These are phyloP conservation scores for Sycobia sp. DNA, from an alignment of 1,140 invertebrate genomes.

Conservation along the genomic window DNA sequence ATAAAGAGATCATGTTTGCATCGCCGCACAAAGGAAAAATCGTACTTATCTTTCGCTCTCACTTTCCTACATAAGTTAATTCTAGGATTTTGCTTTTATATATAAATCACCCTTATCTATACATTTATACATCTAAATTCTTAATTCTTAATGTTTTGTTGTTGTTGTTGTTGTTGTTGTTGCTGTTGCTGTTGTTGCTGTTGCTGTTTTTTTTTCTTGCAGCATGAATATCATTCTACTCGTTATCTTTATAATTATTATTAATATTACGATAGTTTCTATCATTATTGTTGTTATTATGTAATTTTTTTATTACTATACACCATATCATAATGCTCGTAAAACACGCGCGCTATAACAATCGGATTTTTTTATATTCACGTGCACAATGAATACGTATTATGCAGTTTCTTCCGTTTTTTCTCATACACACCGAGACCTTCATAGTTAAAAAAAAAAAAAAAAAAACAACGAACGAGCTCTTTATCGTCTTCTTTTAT, in stretches of 20 bases:
- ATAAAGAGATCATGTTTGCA: conserved; percentile 30
- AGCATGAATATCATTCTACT: no score
- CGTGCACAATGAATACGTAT: conserved; percentile 24
- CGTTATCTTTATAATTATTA: no score
- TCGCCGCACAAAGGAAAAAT: conserved; percentile 1
- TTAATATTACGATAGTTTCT: neutral
- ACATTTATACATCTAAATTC: conserved; percentile 26
- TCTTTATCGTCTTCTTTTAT: no score
- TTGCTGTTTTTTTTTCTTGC: neutral
- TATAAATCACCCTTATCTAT: conserved; percentile 30
- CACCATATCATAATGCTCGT: conserved; percentile 14
- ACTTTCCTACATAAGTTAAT: neutral
- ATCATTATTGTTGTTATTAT: conserved; percentile 1
- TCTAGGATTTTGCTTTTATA: neutral
- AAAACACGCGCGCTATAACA: conserved; percentile 9
- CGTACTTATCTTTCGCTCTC: neutral
- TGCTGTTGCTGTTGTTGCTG: neutral
- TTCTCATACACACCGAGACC: neutral
- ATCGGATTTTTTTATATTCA: conserved; percentile 9
- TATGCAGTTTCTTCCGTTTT: conserved; percentile 21
- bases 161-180: neutral
- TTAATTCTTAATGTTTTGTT: neutral
- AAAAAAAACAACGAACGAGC: no score
- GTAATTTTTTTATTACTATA: no score
- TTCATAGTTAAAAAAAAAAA: conserved; percentile 7